phyloP scores from a whole-genome alignment of 2,888 invertebrate species.

The Tipula confusa region DNA sequence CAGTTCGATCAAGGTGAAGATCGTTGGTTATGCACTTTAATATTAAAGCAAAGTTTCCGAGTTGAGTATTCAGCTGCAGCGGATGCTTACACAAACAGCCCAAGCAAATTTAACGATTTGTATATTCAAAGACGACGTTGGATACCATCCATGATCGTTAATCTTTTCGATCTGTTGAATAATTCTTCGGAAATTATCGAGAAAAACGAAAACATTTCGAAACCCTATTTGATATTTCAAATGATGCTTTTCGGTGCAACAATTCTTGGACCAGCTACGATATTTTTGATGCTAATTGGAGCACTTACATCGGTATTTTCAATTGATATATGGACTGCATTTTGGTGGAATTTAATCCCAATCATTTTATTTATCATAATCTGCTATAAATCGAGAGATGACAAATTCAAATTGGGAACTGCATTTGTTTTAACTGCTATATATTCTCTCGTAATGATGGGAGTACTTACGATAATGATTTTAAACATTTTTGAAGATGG shows the following conservation, averaged over 20 bases:
- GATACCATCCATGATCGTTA: conserved; percentile 95
- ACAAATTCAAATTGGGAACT: too few relatives aligned
- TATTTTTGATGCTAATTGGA: conserved; percentile 74
- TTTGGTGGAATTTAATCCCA: conserved; percentile 64
- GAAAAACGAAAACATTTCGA: conserved; percentile 85
- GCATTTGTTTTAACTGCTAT: conserved; percentile 71
- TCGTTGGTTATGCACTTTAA: conserved; percentile 88
- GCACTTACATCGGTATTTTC: conserved; percentile 70
- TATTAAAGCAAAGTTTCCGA: conserved; percentile 82
- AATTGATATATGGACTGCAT: conserved; percentile 63
- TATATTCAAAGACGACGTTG: conserved; percentile 91
- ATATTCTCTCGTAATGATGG: conserved; percentile 82
- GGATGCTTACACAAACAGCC: conserved; percentile 91
- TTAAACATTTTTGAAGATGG: conserved; percentile 77
- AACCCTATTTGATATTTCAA: conserved; percentile 71
- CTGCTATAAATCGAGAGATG: too few relatives aligned
- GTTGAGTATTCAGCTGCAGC: conserved; percentile 94
- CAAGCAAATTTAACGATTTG: conserved; percentile 87
- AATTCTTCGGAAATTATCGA: conserved; percentile 73
- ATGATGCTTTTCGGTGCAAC: conserved; percentile 67
- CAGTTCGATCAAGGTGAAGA: conserved; percentile 96
- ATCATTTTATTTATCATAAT: conserved; percentile 61
- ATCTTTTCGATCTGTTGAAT: conserved; percentile 80
- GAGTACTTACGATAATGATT: conserved; percentile 75
- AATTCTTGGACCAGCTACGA: conserved; percentile 67